Base-by-base conservation (phyloP, 1,140 invertebrate genomes). In the Luehdorfia chinensis region DNA sequence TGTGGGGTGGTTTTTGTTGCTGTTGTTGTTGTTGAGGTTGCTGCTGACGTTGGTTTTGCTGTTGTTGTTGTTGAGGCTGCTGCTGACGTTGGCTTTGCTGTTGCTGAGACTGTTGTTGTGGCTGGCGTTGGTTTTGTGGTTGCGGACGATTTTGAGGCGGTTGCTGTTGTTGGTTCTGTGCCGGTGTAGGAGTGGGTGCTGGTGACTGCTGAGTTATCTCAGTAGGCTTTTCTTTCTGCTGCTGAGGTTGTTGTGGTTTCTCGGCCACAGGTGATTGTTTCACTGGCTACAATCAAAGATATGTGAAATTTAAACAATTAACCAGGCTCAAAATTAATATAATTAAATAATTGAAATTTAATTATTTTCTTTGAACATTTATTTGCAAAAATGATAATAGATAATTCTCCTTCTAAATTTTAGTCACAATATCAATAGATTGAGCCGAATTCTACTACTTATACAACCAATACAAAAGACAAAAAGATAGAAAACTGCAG, bases 41-140 rank as follows among this genome's bases (percentile, higher is more conserved):
- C 32, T 58, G 45, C 31, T 59, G 63, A 4, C 34, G 56, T 6
- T 48, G 57, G 12, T 57, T 53, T 33, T 63, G 55, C 12, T 57
- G 53, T 30, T 34, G 55, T 14, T 46, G 51, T 27, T 43, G 47
- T 15, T 48, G 63, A 16, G 44, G 39, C 31, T 43, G 55, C 13
- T 56, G 49, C 32, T 46, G 65, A 4, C 49, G 47, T 12, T 48
- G 59, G n/a, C 46, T 45, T 33, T 55, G 61, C 12, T 59, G 60
- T 27, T 59, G 44, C 13, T 57, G 66, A 8, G 27, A 52, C 23
- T 61, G 59, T 16, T 55, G 59, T 45, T 52, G 44, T 4, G 7
- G 52, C 28, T 66, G 53, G 25, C 50, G 54, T 36, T 67, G 67
- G n/a, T 49, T 53, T 45, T 55, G 56, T 19, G 58, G 65, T 28